These are phyloP conservation scores for Drosophila melanosoma DNA, from an alignment of 2,888 invertebrate genomes.

Conservation along the genomic window DNA sequence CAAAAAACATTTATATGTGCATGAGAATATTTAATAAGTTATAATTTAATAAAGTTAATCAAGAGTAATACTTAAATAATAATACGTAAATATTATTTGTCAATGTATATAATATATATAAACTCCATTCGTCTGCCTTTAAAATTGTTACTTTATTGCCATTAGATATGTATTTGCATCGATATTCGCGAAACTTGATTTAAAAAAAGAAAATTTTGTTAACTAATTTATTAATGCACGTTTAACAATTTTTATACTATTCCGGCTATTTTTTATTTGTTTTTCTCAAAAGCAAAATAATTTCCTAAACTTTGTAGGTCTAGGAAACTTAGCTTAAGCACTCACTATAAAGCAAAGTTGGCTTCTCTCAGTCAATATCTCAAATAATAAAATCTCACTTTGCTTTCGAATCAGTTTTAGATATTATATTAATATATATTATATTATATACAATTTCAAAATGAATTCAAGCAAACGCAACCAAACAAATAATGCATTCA, in stretches of 20 bases:
- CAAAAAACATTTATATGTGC: too few relatives aligned
- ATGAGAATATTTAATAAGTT: background rate
- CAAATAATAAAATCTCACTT: background rate
- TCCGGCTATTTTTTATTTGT: too few relatives aligned
- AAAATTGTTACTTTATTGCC: background rate
- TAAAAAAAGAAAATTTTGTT: background rate
- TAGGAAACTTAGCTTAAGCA: background rate
- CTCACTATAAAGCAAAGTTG: slow-evolving; percentile 10
- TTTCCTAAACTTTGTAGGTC: background rate
- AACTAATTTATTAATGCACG: background rate
- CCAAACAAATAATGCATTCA: background rate
- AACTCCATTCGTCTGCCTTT: background rate
- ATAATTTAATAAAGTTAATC: background rate
- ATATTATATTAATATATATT: background rate
- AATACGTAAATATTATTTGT: background rate
- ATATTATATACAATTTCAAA: background rate
- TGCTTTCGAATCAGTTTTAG: background rate
- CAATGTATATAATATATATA: background rate
- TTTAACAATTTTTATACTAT: background rate
- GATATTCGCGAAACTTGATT: background rate
- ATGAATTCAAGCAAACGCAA: slow-evolving; percentile 24
- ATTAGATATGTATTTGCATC: background rate
- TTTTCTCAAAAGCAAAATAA: background rate
- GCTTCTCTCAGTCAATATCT: background rate
- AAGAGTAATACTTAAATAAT: background rate